Base-by-base conservation (phyloP, 2,797 vertebrate species). In the Myoxocephalus aenaeus region DNA sequence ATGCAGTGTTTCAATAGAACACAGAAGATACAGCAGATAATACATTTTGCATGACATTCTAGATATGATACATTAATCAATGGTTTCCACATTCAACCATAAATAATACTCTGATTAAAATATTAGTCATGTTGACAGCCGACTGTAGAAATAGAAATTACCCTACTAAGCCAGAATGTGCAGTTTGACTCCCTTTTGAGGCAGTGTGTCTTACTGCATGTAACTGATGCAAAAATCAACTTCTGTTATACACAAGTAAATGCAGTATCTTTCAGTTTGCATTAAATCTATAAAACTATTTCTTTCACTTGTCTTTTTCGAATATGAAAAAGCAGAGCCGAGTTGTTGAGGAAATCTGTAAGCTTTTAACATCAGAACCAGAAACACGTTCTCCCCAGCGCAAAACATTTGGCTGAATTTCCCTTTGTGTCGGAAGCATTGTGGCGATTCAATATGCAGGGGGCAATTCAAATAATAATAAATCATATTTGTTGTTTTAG, bases 21-120 rank as follows among this genome's bases (percentile, higher is more conserved):
- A 58, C 40, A 42, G 40, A 8, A 38, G 65, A 80, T 62, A 36
- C 70, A 40, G 67, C 80, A 79, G 56, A 81, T 85, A 73, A 81
- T 61, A 77, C 40, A 73, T 58, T 89, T 83, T 77, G 46, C 71
- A 70, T 75, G 75, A 50, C 75, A 64, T 86, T 81, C 59, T 61
- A 46, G 73, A 78, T 72, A 61, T 70, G 65, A 85, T 72, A 68
- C 74, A 75, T 83, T 65, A 73, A 88, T 83, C 71, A 83, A 81
- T 65, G 65, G 77, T 82, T 88, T 87, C 73, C 65, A 78, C 44
- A 70, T 86, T 85, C 64, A 83, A 65, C 74, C 56, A 70, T 79
- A 84, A 89, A 90, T 86, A 91, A 86, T 73, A 75, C 38, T 83
- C 66, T 87, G 80, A 90, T 90, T 88, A 86, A 82, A 77, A 84